Percentiles rank a stretch among this genome's conserved stretches.
phyloP scores from a whole-genome alignment of 2,797 vertebrate species.

The Melanotaenia nigrans region DNA sequence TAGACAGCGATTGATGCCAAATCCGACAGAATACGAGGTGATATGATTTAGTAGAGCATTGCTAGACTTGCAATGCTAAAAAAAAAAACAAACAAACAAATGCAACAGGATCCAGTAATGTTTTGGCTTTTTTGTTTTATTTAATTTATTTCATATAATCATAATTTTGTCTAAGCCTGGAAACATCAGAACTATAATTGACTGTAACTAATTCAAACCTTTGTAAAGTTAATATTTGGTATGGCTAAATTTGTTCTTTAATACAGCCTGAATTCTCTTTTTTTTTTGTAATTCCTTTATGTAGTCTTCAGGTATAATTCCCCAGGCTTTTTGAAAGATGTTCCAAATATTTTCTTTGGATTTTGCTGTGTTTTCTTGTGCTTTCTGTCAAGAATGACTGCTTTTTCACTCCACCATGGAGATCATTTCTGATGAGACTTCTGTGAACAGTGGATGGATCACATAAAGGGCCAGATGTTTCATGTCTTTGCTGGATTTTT shows the following conservation, averaged over 20 bases:
- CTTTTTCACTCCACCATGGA: not conserved
- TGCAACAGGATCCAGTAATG: not conserved
- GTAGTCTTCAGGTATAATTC: not conserved
- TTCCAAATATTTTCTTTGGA: not conserved
- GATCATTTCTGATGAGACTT: not conserved
- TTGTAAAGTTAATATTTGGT: too few species aligned
- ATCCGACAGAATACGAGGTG: not conserved
- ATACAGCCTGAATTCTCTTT: not conserved
- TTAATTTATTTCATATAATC: not conserved
- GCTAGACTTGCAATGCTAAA: not conserved
- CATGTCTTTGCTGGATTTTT: not conserved
- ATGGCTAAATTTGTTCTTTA: not conserved
- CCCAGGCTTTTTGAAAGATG: not conserved
- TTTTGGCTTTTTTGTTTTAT: not conserved
- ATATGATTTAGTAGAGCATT: conserved; percentile 1
- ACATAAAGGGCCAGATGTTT: not conserved
- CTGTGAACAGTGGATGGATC: too few species aligned
- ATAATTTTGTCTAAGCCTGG: not conserved
- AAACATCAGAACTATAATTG: not conserved
- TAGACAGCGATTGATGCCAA: conserved; percentile 12
- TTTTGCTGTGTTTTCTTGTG: too few species aligned
- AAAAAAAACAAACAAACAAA: not conserved
- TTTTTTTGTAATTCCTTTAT: not conserved
- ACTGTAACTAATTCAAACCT: too few species aligned
- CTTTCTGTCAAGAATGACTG: too few species aligned